These are phyloP conservation scores for Heptranchias perlo DNA, from an alignment of 2,113 vertebrate species.

Conservation along the genomic window DNA sequence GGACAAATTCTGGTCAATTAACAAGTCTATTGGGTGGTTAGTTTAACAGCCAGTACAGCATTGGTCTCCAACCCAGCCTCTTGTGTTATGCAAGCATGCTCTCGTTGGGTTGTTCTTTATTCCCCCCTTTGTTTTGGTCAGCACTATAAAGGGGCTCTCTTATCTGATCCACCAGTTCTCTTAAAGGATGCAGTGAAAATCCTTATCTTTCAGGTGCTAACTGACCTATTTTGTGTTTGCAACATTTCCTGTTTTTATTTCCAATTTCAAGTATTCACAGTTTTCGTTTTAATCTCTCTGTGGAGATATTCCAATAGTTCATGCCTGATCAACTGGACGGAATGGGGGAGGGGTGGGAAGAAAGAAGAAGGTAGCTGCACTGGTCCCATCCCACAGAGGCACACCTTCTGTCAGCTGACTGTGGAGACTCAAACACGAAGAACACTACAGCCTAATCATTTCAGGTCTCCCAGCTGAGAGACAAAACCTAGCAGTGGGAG, in stretches of 20 bases:
- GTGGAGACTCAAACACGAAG: background rate
- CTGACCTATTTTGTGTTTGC: background rate
- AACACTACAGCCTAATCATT: background rate
- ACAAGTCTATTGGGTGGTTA: background rate
- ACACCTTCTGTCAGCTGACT: slow-evolving; percentile 21
- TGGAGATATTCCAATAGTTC: background rate
- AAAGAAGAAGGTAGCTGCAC: background rate
- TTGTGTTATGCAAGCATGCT: background rate
- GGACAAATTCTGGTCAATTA: background rate
- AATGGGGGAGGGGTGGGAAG: background rate
- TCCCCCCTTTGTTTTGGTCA: background rate
- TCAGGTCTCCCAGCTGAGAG: background rate
- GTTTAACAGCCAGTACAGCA: background rate
- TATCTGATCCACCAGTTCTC: background rate
- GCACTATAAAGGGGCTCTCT: background rate
- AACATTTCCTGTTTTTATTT: background rate
- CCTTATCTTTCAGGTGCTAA: background rate
- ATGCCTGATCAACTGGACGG: background rate
- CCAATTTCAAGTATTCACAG: background rate
- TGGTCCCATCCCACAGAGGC: slow-evolving; percentile 4
- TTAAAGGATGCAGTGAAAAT: background rate
- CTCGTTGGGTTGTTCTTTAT: background rate
- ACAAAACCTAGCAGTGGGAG: slow-evolving; percentile 20
- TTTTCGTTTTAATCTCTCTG: background rate
- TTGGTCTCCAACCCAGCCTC: background rate